Evolutionary conservation across 1,140 invertebrate genomes (phyloP), one percentile per base, ranked within the genome.

Genomic region (Neodiprion lecontei): DNA sequence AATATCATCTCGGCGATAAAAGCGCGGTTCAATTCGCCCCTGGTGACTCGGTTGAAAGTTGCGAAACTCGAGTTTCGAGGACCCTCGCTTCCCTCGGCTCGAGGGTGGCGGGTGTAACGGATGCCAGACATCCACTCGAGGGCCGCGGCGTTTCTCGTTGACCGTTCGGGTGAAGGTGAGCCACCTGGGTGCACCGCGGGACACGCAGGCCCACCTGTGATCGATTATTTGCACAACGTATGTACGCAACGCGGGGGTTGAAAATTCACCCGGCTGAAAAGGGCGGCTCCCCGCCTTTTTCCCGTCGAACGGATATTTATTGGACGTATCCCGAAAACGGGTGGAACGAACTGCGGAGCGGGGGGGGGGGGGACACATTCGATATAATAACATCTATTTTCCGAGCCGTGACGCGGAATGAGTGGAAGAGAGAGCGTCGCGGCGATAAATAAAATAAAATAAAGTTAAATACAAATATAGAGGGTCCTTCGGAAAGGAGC

Each of bases 341-440:
- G 12, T 12, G 12, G 40, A 65, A 69, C 17, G 67, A 47, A 61
- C 53, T 40, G 28, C 0, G 2, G 2, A 17, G 17, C 17, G 28
- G 28, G 5, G 2, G 1, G 28, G 28, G 1, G 5, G 1, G 28
- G 28, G 11, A 61, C 53, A 61, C 17, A 77, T 80, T 80, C 81
- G 79, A 78, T 85, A 80, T 81, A 84, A 83, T 82, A 84, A 84
- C 83, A 84, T 82, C 80, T 81, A 83, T 85, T 85, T 84, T 85
- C 81, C 81, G 77, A 77, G 72, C 76, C 78, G 75, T 78, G 76
- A 83, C 74, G 83, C 78, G 75, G 78, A 81, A 83, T 83, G 79
- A 83, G 77, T 77, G 75, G 78, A 75, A 76, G 75, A 53, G 53
- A 61, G 53, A 78, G 69, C 70, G 69, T 10, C 73, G 75, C 49